Conservation (phyloP, 2,113 vertebrate species). For the Martes martes region DNA sequence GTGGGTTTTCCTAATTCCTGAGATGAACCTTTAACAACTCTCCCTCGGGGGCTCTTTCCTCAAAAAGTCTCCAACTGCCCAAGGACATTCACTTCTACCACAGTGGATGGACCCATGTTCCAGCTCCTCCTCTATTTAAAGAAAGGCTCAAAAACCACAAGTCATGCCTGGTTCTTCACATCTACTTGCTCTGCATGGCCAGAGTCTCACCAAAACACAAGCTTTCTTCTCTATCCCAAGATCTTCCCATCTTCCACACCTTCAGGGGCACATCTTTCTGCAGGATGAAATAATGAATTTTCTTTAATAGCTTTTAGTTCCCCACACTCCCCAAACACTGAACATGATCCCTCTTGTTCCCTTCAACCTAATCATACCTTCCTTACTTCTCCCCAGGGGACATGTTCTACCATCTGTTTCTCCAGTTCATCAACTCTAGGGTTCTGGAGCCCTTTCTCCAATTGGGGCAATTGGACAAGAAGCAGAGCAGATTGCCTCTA, state of each 20-base stretch:
- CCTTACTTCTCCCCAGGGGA: background rate
- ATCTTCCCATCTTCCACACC: background rate
- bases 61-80: background rate
- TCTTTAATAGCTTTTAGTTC: background rate
- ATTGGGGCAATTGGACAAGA: background rate
- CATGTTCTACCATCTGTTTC: background rate
- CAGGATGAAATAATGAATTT: background rate
- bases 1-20: background rate
- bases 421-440: background rate
- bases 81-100: no score
- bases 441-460: background rate
- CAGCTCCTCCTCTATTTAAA: background rate
- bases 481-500: background rate
- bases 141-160: background rate
- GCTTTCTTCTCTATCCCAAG: background rate
- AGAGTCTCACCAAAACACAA: background rate
- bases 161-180: background rate
- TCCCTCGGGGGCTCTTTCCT: fast-evolving
- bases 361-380: background rate
- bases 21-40: background rate
- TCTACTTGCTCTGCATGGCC: background rate
- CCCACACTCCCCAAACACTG: background rate
- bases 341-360: background rate
- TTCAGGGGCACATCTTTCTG: background rate
- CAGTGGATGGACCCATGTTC: no score